Evolutionary conservation across 2,888 invertebrate genomes (phyloP), one percentile per base, ranked within the genome.

Genomic region (Agrotis clavis): DNA sequence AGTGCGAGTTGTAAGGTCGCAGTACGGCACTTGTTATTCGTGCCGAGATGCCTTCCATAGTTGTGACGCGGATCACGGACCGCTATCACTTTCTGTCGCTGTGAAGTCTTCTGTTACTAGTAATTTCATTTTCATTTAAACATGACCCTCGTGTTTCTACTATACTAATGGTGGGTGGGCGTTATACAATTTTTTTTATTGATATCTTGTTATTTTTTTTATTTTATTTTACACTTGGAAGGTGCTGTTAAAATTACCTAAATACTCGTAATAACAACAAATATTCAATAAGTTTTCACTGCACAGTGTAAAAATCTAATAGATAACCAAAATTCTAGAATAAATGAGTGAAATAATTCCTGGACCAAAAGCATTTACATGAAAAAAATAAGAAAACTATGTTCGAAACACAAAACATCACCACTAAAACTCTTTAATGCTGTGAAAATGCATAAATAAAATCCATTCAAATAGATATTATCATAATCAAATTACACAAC

Each of bases 11-110:
- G 16, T 77, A 81, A 79, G 81, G 84, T 76, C 82, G 66, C 71
- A 66, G 71, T 67, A 72, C 64, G 77, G 74, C 81, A 85, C 90
- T 93, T 94, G 89, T 89, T 91, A 94, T 94, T 92, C 94, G 79
- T 80, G 77, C 74, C 77, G 86, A 86, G 89, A 87, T 81, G 82
- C 87, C 87, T 68, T 82, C 79, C 80, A 80, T 83, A 77, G 85
- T 93, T 90, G 85, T 78, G 74, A 93, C 85, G 88, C 94, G 41
- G 85, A 89, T 92, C 95, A 94, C 94, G 93, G 83, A 89, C 65
- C 85, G 88, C 92, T 93, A 90, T 95, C 94, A 93, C 95, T 95
- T 95, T 95, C 91, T 87, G 87, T 91, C 88, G 89, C 86, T 89
- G 86, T 83, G 87, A 88, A 90, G 88, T 88, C 86, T 88, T 86